Percentiles rank a stretch among this genome's conserved stretches.
Conservation (phyloP, 2,113 vertebrate species). For the Channa maculata region DNA sequence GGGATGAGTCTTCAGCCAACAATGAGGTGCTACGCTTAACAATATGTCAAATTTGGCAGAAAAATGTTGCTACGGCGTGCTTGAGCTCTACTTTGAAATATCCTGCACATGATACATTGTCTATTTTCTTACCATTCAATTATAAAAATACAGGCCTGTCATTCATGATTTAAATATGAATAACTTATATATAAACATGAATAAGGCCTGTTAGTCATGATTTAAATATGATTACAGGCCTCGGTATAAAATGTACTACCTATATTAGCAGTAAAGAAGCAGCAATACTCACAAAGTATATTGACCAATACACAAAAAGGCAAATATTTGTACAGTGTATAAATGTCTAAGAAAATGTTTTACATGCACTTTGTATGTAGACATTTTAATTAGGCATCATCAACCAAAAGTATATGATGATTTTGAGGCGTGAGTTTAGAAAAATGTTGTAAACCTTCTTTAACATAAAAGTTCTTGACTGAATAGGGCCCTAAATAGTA, state of each 20-base stretch:
- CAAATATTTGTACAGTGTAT: constrained; percentile 71
- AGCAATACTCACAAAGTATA: constrained; percentile 64
- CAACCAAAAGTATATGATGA: constrained; percentile 33
- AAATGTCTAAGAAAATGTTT: constrained; percentile 65
- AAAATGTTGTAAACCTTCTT: constrained; percentile 67
- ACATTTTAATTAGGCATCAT: constrained; percentile 32
- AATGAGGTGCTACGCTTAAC: constrained; percentile 49
- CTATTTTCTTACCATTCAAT: constrained; percentile 23
- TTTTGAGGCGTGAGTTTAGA: constrained; percentile 62
- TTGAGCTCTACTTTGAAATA: constrained; percentile 45
- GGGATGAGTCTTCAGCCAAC: constrained; percentile 21
- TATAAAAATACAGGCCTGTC: constrained; percentile 80
- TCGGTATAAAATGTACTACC: constrained; percentile 73
- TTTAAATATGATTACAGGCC: constrained; percentile 84
- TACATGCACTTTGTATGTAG: constrained; percentile 59
- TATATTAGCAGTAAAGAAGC: constrained; percentile 70
- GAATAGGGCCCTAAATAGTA: constrained; percentile 55
- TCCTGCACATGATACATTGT: constrained; percentile 33
- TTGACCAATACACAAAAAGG: constrained; percentile 61
- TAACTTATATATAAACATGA: constrained; percentile 76
- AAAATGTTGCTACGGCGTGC: constrained; percentile 51
- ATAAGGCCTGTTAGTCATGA: constrained; percentile 84
- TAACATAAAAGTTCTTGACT: constrained; percentile 44
- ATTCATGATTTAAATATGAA: constrained; percentile 85
- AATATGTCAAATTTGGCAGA: constrained; percentile 47